Base-by-base conservation (phyloP, 2,797 vertebrate species). In the Lepidocolaptes lacrymiger region DNA sequence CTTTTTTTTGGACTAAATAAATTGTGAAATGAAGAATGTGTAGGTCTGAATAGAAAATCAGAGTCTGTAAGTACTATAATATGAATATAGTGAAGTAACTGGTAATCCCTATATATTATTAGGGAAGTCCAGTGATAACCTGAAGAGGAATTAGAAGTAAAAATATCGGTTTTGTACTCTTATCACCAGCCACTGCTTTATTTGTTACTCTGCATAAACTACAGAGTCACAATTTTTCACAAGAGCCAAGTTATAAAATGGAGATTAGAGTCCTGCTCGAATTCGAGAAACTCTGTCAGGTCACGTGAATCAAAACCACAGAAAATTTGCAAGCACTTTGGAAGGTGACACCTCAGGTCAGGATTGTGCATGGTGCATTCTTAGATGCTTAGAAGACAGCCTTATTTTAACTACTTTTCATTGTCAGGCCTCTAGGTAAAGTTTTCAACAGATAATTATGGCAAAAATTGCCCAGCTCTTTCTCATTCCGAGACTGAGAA, bases 381-480 rank as follows among this genome's bases (percentile, higher is more conserved):
- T 89, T 59, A 37, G 36, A 39, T 84, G n/a, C 8, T 72, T 69
- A 66, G 43, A 43, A 82, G 39, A 27, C 19, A 75, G 36, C 7
- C 28, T 85, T 48, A 85, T 79, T 93, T 92, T 63, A 87, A 76
- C 61, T 49, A 24, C 77, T 81, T 81, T 84, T 72, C 46, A 41
- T 61, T 86, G 52, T 55, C 49, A 51, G 26, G 28, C 58, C 58
- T 87, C 48, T 49, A 76, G 74, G 80, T 68, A 79, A 86, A 86
- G 22, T 88, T 94, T 91, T 96, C 75, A 76, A n/a, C 39, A 87
- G 67, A 63, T 76, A 75, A 94, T 94, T 86, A 87, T 6, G 8
- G 36, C 11, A 85, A 30, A 91, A 94, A 91, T 82, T 90, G 26
- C 27, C 22, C 44, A 63, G 26, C 15, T 66, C 49, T 86, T 86